These are phyloP conservation scores for Diplogasteroides magnus DNA, from an alignment of 1,140 invertebrate species.

Conservation along the genomic window DNA sequence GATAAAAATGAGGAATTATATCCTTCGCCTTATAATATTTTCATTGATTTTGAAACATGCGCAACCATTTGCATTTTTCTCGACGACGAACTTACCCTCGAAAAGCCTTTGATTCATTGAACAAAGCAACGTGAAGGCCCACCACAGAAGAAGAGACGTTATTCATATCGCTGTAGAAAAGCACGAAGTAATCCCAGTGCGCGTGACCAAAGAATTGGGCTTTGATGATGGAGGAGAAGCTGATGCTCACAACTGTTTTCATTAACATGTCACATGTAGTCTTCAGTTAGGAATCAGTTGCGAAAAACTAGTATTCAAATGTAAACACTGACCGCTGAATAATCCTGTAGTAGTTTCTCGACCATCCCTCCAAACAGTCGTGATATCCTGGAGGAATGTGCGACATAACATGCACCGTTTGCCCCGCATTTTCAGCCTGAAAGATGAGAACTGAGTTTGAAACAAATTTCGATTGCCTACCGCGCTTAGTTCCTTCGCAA, in stretches of 20 bases:
- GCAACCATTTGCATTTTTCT: too few species aligned
- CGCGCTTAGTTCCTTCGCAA: constrained; percentile 83
- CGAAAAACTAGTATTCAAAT: too few species aligned
- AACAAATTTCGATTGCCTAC: too few species aligned
- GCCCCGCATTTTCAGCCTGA: constrained; percentile 79
- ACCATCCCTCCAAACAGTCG: constrained; percentile 66
- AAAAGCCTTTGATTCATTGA: too few species aligned
- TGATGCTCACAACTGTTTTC: too few species aligned
- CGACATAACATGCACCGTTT: constrained; percentile 93
- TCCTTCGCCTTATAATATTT: background rate
- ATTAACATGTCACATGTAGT: too few species aligned
- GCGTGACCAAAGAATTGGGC: constrained; percentile 93
- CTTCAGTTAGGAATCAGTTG: too few species aligned
- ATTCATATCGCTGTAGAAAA: constrained; percentile 59
- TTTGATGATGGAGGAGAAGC: constrained; percentile 79
- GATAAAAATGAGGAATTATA: background rate
- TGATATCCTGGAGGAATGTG: constrained; percentile 73
- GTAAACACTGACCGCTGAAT: constrained; percentile 59
- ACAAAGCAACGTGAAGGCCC: too few species aligned
- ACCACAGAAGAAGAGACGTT: too few species aligned
- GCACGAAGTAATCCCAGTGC: constrained; percentile 85
- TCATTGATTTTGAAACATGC: constrained; percentile 25
- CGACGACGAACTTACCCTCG: too few species aligned
- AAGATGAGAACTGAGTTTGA: too few species aligned
- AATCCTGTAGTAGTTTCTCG: constrained; percentile 61